Percentiles rank a stretch among this genome's conserved stretches.
phyloP scores from a whole-genome alignment of 2,888 invertebrate genomes.

The Galeruca laticollis region DNA sequence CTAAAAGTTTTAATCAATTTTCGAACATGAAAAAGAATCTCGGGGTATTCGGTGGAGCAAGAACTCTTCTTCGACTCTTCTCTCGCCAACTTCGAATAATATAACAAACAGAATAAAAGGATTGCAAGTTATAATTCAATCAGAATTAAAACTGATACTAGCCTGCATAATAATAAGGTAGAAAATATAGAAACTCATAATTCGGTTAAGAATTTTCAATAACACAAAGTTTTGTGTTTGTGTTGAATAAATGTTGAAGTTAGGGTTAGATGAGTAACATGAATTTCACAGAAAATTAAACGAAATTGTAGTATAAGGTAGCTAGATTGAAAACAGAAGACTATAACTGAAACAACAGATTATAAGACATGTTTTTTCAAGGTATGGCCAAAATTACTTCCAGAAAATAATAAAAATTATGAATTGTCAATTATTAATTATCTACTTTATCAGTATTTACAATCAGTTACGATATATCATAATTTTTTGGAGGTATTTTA shows the following conservation, averaged over 20 bases:
- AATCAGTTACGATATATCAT: too few species aligned
- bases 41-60: constrained; percentile 44
- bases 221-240: constrained; percentile 42
- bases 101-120: constrained; percentile 52
- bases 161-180: constrained; percentile 50
- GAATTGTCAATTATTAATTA: too few species aligned
- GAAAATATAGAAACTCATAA: constrained; percentile 43
- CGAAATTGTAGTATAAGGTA: background rate
- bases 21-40: constrained; percentile 65
- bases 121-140: constrained; percentile 53
- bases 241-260: constrained; percentile 39
- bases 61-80: constrained; percentile 33
- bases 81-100: constrained; percentile 44
- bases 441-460: too few species aligned
- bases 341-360: too few species aligned
- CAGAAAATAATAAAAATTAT: too few species aligned
- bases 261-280: constrained; percentile 9
- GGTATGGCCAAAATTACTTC: too few species aligned
- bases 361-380: too few species aligned
- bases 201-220: constrained; percentile 45
- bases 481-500: too few species aligned
- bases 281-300: constrained; percentile 15
- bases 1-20: constrained; percentile 68
- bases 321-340: too few species aligned
- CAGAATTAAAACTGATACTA: constrained; percentile 52